Conservation (phyloP, 2,113 vertebrate species). For the Butastur rufipennis region DNA sequence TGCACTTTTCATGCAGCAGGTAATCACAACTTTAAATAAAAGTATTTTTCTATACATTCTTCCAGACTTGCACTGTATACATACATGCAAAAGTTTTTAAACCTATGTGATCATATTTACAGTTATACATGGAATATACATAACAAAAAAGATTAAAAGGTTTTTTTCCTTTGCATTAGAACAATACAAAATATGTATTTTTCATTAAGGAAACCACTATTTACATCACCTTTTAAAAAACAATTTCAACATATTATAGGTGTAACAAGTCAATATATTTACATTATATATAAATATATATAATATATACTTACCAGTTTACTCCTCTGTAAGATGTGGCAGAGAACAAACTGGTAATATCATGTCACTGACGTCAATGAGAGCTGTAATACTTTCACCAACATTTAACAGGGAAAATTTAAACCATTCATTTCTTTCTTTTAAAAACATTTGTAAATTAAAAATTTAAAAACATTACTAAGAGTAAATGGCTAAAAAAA, state of each 20-base stretch:
- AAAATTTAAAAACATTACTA: constrained; percentile 61
- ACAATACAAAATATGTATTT: constrained; percentile 85
- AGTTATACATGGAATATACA: constrained; percentile 84
- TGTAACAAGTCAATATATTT: constrained; percentile 79
- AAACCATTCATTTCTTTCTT: constrained; percentile 48
- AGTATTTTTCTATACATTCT: constrained; percentile 82
- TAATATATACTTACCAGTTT: constrained; percentile 80
- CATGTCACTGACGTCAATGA: constrained; percentile 76
- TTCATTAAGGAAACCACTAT: constrained; percentile 83
- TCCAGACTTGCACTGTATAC: constrained; percentile 84
- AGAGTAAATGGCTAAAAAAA: constrained; percentile 67
- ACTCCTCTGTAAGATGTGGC: constrained; percentile 73
- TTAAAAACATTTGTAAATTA: constrained; percentile 60
- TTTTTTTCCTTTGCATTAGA: constrained; percentile 78
- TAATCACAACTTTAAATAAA: constrained; percentile 85
- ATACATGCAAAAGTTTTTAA: constrained; percentile 83
- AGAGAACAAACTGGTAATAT: constrained; percentile 79
- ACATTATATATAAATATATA: constrained; percentile 78
- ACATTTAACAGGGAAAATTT: constrained; percentile 67
- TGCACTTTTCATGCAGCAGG: constrained; percentile 82
- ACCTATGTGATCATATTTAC: constrained; percentile 81
- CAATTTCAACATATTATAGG: constrained; percentile 78
- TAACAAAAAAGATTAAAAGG: constrained; percentile 77
- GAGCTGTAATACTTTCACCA: constrained; percentile 73
- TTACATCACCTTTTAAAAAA: constrained; percentile 85